phyloP scores from a whole-genome alignment of 1,140 invertebrate species.

The Colletes latitarsis region DNA sequence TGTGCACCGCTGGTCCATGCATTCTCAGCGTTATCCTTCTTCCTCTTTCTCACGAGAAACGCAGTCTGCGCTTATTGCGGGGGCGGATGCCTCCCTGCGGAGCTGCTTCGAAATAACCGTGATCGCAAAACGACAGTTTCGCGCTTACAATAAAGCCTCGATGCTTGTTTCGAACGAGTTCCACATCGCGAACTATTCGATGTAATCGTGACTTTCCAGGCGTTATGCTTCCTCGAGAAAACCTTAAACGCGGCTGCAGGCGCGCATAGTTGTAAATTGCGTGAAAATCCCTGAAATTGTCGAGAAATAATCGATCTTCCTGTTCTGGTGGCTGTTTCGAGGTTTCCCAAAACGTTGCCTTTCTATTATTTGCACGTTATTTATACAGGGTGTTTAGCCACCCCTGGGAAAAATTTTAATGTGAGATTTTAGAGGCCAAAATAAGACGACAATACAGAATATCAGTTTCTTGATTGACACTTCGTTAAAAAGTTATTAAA shows the following conservation, averaged over 20 bases:
- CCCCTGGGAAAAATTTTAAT: too few species aligned
- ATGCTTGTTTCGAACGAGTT: constrained; percentile 41
- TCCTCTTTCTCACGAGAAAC: not conserved
- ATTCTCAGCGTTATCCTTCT: not conserved
- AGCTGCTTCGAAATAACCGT: constrained; percentile 27
- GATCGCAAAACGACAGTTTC: constrained; percentile 35
- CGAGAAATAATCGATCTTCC: constrained; percentile 1
- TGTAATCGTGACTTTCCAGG: constrained; percentile 25
- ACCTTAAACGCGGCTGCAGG: constrained; percentile 5
- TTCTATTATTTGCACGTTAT: too few species aligned
- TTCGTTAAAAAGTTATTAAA: too few species aligned
- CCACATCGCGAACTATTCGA: constrained; percentile 41
- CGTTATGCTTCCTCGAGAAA: constrained; percentile 17
- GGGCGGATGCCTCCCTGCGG: not conserved
- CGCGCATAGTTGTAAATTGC: constrained; percentile 8
- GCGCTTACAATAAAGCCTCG: constrained; percentile 29
- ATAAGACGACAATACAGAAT: too few species aligned
- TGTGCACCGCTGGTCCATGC: not conserved
- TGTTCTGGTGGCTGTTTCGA: not conserved
- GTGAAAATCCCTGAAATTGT: constrained; percentile 10
- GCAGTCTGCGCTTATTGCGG: constrained; percentile 28
- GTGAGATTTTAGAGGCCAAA: too few species aligned
- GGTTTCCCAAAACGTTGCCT: not conserved
- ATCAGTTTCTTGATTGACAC: too few species aligned
- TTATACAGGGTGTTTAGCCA: too few species aligned